A percentile compares a stretch with the other conserved stretches of the same genome.
Conservation (phyloP, 2,797 vertebrate species). For the Chaenodraco wilsoni region DNA sequence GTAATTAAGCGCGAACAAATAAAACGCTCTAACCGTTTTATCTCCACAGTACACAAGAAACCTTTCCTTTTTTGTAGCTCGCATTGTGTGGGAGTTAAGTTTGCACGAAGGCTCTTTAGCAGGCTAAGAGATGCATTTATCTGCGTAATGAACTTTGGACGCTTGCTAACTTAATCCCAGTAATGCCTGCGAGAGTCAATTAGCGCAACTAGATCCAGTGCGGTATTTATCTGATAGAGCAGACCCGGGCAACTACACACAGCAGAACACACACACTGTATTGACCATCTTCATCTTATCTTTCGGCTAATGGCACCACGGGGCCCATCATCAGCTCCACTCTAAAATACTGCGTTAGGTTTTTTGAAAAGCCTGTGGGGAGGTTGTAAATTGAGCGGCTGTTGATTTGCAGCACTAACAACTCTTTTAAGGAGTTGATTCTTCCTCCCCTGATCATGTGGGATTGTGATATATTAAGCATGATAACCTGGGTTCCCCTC, state of each 20-base stretch:
- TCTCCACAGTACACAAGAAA: conserved; percentile 32
- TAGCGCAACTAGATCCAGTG: conserved; percentile 84
- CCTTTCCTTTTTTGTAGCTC: conserved; percentile 52
- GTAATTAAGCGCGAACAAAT: conserved; percentile 38
- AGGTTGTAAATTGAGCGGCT: conserved; percentile 74
- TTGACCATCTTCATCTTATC: conserved; percentile 79
- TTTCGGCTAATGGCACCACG: conserved; percentile 74
- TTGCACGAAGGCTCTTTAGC: conserved; percentile 82
- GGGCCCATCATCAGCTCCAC: conserved; percentile 76
- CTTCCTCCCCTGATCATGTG: conserved; percentile 55
- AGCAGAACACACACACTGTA: conserved; percentile 58
- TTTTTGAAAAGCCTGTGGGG: conserved; percentile 65
- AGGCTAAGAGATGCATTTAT: conserved; percentile 86
- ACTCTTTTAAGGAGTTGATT: conserved; percentile 69
- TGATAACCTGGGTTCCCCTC: conserved; percentile 70
- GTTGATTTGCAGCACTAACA: conserved; percentile 75
- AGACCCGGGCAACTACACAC: conserved; percentile 65
- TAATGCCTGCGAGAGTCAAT: conserved; percentile 90
- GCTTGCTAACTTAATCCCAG: conserved; percentile 87
- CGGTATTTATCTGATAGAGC: conserved; percentile 83
- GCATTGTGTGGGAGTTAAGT: conserved; percentile 77
- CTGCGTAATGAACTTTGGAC: conserved; percentile 89
- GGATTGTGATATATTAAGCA: conserved; percentile 43
- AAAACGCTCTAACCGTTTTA: conserved; percentile 45
- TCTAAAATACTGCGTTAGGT: conserved; percentile 51